Base-by-base conservation (phyloP, 1,140 invertebrate species). In the Drosophila erecta region DNA sequence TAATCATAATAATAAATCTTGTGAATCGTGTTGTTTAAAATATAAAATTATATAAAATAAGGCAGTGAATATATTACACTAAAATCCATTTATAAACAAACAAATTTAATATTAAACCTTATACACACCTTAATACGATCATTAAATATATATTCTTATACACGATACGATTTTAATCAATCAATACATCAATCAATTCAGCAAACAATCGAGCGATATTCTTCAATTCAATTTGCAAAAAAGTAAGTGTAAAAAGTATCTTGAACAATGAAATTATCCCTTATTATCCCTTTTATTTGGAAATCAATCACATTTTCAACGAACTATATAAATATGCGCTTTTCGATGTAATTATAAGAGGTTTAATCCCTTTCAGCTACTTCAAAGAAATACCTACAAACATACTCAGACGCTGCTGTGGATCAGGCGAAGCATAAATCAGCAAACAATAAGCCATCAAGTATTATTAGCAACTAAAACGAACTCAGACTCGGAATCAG, bases 381-480 rank as follows among this genome's bases (percentile, higher is more conserved):
- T 85, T 79, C 61, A 76, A 84, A 57, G 70, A 60, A 84, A 71
- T 78, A 76, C 71, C 72, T 61, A 77, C 33, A 76, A 75, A 76
- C 51, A 85, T 85, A 85, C 81, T 85, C 81, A 85, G 60, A 54
- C 62, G 76, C 81, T 85, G 81, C 76, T 85, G 81, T 58, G 59
- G 56, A 70, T 61, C 35, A 30, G 37, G 41, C 33, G 35, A 20
- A 43, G 30, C 35, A 73, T 30, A 73, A 40, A 55, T 49, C 40
- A 51, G 30, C 30, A 71, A 69, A 71, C 51, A 73, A 40, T 57
- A 76, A 76, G 44, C 61, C 72, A 79, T 80, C 57, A 85, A 85
- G 81, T 85, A 85, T 85, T 85, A 85, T 80, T 85, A 85, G 81
- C 57, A 51, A 70, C 64, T 85, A 80, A 61, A 35, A 33, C 55